phyloP scores from a whole-genome alignment of 2,113 vertebrate genomes.

The Mirza zaza region DNA sequence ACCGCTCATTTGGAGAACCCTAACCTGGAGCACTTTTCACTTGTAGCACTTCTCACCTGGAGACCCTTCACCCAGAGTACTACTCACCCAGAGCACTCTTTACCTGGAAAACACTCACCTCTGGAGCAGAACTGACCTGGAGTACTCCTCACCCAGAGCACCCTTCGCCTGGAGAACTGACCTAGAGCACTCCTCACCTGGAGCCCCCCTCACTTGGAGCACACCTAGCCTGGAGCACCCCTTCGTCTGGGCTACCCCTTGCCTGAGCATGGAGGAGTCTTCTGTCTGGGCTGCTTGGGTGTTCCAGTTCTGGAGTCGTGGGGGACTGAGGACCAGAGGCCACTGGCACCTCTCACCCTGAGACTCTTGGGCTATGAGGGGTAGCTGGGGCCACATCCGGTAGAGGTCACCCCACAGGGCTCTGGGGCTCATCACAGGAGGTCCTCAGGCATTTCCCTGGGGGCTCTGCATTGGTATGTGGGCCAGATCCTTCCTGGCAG shows the following conservation, averaged over 20 bases:
- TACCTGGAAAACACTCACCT: not conserved
- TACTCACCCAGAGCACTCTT: too few relatives aligned
- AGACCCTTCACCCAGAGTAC: too few relatives aligned
- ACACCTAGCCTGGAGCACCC: not conserved
- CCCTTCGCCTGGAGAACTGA: too few relatives aligned
- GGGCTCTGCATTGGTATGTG: not conserved
- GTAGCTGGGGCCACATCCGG: not conserved
- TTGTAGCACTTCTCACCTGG: not conserved
- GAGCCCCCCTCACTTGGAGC: too few relatives aligned
- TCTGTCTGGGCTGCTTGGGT: not conserved
- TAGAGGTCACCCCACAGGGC: not conserved
- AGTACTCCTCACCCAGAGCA: not conserved
- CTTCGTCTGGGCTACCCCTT: not conserved
- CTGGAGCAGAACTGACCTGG: not conserved
- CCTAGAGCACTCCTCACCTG: not conserved
- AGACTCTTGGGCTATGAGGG: not conserved
- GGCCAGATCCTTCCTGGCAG: not conserved
- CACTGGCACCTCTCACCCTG: not conserved
- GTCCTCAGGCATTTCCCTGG: not conserved
- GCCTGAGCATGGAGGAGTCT: not conserved
- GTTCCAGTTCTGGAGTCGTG: not conserved
- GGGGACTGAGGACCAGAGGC: not conserved
- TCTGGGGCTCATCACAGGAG: not conserved
- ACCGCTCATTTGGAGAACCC: too few relatives aligned
- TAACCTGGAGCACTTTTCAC: not conserved